Evolutionary conservation across 1,140 invertebrate genomes (phyloP), one percentile per base, ranked within the genome.

Genomic region (Lasioglossum baleicum): DNA sequence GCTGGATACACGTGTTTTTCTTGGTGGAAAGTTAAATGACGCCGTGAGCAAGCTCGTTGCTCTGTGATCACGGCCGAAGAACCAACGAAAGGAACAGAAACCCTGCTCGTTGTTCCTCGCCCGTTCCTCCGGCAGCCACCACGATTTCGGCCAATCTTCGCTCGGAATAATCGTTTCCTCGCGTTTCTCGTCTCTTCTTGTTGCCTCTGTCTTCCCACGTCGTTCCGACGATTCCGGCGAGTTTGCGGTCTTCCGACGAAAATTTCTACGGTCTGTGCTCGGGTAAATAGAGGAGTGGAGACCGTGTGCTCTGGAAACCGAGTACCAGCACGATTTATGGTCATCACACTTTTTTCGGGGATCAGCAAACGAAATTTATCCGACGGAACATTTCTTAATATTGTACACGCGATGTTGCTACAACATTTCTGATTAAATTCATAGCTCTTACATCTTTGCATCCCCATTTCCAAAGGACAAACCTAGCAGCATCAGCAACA

Each of bases 21-120:
- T 85, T 85, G 17, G 51, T 13, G 48, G 58, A 85, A 85, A 85
- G 84, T 85, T 85, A 85, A 85, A 85, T 56, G 58, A 64, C 61
- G 53, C 44, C 40, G 48, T 13, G 44, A 48, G 44, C 44, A 48
- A 48, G 61, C 58, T 85, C 66, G 61, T 85, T 81, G 81, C 68
- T 70, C 7, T 26, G 22, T n/a, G 35, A 13, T 31, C 7, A 31
- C 10, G 58, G 40, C 13, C 67, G 42, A 67, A 51, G 40, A 73
- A 72, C 53, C 44, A 74, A 58, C 42, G 58, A 83, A 70, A 42
- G 64, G 51, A 77, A 77, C 69, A 63, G 58, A 51, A 76, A 75
- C 44, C 42, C 44, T 48, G 10, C 58, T 17, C 40, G 58, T 53
- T 51, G 73, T 75, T 42, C 63, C 48, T 10, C 42, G 31, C 13